Conservation (phyloP, 2,797 vertebrate genomes). For the Pelobates cultripes region DNA sequence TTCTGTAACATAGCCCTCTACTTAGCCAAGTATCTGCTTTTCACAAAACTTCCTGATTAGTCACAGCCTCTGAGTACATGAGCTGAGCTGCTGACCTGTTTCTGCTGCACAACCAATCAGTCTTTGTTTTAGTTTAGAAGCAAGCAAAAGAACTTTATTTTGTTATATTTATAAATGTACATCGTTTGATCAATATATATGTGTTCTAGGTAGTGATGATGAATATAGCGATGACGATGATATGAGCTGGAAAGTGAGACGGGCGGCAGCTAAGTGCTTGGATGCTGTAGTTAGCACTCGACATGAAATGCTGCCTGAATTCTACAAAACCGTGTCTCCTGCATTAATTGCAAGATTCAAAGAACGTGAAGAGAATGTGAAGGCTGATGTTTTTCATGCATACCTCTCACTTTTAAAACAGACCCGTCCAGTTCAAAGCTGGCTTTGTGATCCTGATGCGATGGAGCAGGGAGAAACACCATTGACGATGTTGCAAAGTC, state of each 20-base stretch:
- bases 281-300: conserved; percentile 96
- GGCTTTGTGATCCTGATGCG: conserved; percentile 95
- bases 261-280: conserved; percentile 95
- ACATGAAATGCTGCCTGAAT: conserved; percentile 97
- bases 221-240: conserved; percentile 99
- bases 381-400: conserved; percentile 97
- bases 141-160: no score
- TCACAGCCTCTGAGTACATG: no score
- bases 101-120: no score
- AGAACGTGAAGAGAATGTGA: conserved; percentile 98
- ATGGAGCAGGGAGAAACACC: conserved; percentile 99
- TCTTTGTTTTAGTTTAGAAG: no score
- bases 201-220: conserved; percentile 85
- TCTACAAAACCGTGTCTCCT: conserved; percentile 96
- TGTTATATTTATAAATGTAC: no score
- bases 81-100: no score
- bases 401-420: conserved; percentile 98
- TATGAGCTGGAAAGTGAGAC: conserved; percentile 99
- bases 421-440: conserved; percentile 96
- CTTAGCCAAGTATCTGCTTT: no score
- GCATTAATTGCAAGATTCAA: conserved; percentile 96
- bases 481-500: conserved; percentile 96
- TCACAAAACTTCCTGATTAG: no score
- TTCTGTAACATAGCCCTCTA: no score
- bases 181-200: no score